Conservation (phyloP, 2,888 invertebrate genomes). For the Trichopria drosophilae region DNA sequence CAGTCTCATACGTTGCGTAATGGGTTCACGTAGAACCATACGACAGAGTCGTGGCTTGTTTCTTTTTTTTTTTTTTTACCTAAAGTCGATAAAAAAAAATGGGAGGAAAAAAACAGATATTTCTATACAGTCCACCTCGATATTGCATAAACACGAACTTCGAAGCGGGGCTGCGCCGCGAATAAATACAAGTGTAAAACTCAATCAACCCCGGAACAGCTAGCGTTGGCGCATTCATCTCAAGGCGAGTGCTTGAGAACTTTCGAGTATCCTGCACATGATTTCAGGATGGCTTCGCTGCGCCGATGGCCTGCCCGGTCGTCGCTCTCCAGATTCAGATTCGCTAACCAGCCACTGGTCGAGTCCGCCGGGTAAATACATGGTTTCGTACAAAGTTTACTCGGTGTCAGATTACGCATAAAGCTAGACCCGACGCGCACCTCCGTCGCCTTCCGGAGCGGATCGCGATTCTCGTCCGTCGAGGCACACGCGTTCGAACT, state of each 20-base stretch:
- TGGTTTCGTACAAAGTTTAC: conserved; percentile 38
- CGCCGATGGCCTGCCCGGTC: no score
- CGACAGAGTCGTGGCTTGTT: conserved; percentile 14
- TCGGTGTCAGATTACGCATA: conserved; percentile 32
- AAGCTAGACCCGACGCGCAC: conserved; percentile 3
- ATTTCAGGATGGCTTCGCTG: no score
- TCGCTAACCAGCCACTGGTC: conserved; percentile 30
- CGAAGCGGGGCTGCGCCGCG: no score
- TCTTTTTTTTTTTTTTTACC: neutral
- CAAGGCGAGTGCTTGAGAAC: no score
- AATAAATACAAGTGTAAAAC: no score
- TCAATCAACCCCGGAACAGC: no score
- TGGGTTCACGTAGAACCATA: conserved; percentile 25
- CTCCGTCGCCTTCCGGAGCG: conserved; percentile 24
- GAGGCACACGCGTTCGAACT: conserved; percentile 44
- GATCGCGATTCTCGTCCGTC: conserved; percentile 48
- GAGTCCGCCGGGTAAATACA: conserved; percentile 41
- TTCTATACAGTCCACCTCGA: no score
- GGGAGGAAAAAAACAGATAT: neutral
- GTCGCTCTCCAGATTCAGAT: conserved; percentile 17
- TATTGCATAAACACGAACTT: no score
- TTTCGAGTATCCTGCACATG: no score
- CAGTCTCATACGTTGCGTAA: conserved; percentile 15
- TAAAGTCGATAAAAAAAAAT: neutral
- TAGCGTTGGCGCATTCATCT: no score